These are phyloP conservation scores for Chorisops tibialis DNA, from an alignment of 2,888 invertebrate genomes.

Conservation along the genomic window DNA sequence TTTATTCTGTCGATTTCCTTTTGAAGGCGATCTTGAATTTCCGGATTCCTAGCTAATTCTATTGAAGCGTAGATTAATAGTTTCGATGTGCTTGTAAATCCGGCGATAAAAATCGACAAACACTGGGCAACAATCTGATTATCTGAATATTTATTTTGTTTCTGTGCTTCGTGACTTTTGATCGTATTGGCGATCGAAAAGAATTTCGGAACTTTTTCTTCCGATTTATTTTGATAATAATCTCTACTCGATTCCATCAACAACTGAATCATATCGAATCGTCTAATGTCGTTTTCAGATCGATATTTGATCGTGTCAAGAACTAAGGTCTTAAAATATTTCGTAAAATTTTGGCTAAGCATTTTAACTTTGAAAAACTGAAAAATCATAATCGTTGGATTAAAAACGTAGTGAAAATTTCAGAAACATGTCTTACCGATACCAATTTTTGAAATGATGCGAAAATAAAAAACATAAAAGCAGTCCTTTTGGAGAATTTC, in stretches of 20 bases:
- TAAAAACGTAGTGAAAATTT: too few species aligned
- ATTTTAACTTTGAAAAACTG: constrained; percentile 43
- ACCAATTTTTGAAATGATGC: too few species aligned
- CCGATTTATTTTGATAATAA: too few species aligned
- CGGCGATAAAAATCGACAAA: constrained; percentile 57
- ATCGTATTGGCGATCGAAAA: too few species aligned
- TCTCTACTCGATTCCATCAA: constrained; percentile 54
- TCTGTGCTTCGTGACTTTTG: too few species aligned
- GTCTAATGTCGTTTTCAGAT: constrained; percentile 51
- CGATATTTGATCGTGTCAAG: constrained; percentile 52
- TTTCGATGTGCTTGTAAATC: constrained; percentile 54
- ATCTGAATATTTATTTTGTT: constrained; percentile 45
- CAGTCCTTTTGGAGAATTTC: constrained; percentile 38
- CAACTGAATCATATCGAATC: constrained; percentile 58
- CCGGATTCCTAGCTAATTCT: too few species aligned
- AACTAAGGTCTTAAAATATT: constrained; percentile 52
- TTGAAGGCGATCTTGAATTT: too few species aligned
- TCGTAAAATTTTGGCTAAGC: constrained; percentile 42
- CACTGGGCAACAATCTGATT: constrained; percentile 59
- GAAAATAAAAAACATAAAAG: neutral
- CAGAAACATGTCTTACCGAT: too few species aligned
- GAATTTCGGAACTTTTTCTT: too few species aligned
- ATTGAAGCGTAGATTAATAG: constrained; percentile 43
- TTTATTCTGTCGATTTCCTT: too few species aligned
- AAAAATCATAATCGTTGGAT: too few species aligned